Evolutionary conservation across 2,888 invertebrate species (phyloP), one percentile per base, ranked within the genome.

Genomic region (Oxyteleia sp.): DNA sequence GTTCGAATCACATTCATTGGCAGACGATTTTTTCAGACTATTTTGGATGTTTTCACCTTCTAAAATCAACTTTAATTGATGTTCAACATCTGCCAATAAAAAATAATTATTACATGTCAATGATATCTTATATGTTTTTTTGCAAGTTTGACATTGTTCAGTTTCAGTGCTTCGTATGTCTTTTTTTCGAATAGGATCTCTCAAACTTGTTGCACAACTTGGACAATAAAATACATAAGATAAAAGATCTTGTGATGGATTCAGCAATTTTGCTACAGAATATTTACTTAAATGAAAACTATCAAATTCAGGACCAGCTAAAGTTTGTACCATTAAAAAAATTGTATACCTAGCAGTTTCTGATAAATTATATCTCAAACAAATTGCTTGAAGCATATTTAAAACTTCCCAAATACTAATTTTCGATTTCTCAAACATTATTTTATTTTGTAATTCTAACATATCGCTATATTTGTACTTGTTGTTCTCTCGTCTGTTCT

Each of bases 221-320:
- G 35, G 55, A 43, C 68, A 68, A 18, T 43, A 68, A 55, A 68
- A 68, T 8, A 68, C 43, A 26, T 68, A 68, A 11, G 29, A 13
- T 0, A 68, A 16, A 18, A 20, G 13, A 29, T 68, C 29, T n/a
- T 55, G 43, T 5, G 29, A 29, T 2, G 68, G 68, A 68, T 68
- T 53, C 8, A 68, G 43, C 10, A 53, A 18, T 10, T 55, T 53
- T 8, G 18, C 20, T 55, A 68, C 18, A 15, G 11, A 7, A 8
- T 43, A 32, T 68, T 68, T 23, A 26, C 57, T 57, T 16, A 69
- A 69, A 20, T 45, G 7, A 29, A 20, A 18, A 4, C 47, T 29
- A 35, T n/a, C 45, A 15, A 69, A 69, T 47, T 69, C 45, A 11
- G 69, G 45, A 23, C 57, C 69, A 5, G 57, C 69, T 10, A 69